These are phyloP conservation scores for Lamproptera curius DNA, from an alignment of 2,888 invertebrate species.

Conservation along the genomic window DNA sequence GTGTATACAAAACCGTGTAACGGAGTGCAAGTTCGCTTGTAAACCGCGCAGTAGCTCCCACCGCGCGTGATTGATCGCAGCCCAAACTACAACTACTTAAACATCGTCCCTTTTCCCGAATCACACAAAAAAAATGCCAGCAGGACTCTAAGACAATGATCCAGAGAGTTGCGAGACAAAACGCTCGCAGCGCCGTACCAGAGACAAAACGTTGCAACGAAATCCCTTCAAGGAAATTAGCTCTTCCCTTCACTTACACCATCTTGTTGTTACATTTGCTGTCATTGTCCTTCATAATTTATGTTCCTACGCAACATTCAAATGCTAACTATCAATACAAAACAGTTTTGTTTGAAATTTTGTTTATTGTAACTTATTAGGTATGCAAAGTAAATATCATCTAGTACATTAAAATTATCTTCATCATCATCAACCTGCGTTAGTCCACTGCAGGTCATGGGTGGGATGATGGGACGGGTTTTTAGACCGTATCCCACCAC, in stretches of 20 bases:
- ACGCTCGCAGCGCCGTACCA: slow-evolving; percentile 39
- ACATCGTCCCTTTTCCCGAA: slow-evolving; percentile 30
- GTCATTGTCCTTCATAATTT: slow-evolving; percentile 42
- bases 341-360: background rate
- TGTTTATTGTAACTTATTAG: too few relatives aligned
- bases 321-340: background rate
- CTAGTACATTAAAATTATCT: too few relatives aligned
- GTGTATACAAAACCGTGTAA: slow-evolving; percentile 28
- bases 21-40: slow-evolving; percentile 31
- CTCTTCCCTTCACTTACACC: background rate
- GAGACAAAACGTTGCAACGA: slow-evolving; percentile 22
- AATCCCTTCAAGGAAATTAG: slow-evolving; percentile 35
- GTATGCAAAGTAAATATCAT: too few relatives aligned
- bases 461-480: too few relatives aligned
- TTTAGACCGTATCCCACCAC: too few relatives aligned
- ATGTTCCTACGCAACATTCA: slow-evolving; percentile 41
- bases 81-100: slow-evolving; percentile 41
- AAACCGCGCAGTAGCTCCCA: slow-evolving; percentile 66
- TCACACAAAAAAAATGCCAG: slow-evolving; percentile 31
- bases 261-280: slow-evolving; percentile 37
- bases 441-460: too few relatives aligned
- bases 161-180: slow-evolving; percentile 24
- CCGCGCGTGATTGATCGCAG: slow-evolving; percentile 50
- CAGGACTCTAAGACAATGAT: slow-evolving; percentile 46
- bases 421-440: too few relatives aligned